phyloP scores from a whole-genome alignment of 2,888 invertebrate species.

The Agriotes lineatus region DNA sequence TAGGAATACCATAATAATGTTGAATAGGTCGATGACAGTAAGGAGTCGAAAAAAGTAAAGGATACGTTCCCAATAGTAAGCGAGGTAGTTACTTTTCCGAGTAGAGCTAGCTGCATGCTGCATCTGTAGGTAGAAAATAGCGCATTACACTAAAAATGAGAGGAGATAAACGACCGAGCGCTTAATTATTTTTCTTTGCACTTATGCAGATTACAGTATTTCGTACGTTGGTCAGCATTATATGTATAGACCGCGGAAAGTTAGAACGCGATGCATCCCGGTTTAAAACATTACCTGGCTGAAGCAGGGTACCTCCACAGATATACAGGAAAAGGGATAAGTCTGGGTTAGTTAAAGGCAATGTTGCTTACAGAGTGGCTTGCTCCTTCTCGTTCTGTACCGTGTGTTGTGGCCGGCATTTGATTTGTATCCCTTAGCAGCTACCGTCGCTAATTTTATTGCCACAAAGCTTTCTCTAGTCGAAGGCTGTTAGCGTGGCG shows the following conservation, averaged over 20 bases:
- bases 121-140: neutral
- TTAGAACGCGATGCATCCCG: conserved; percentile 32
- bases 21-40: too few relatives aligned
- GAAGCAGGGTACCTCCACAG: conserved; percentile 8
- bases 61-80: too few relatives aligned
- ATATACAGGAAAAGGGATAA: conserved; percentile 12
- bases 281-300: conserved; percentile 41
- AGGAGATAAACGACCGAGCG: conserved; percentile 22
- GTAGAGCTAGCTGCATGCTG: too few relatives aligned
- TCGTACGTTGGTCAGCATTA: conserved; percentile 44
- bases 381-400: conserved; percentile 8
- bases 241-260: conserved; percentile 13
- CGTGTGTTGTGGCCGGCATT: conserved; percentile 32
- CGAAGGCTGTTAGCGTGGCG: conserved; percentile 16
- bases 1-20: too few relatives aligned
- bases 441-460: conserved; percentile 40
- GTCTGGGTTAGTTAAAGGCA: conserved; percentile 22
- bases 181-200: conserved; percentile 48
- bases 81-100: too few relatives aligned
- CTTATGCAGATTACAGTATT: conserved; percentile 48
- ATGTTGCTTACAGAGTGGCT: conserved; percentile 28
- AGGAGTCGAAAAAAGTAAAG: too few relatives aligned
- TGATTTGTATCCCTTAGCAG: conserved; percentile 32
- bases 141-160: conserved; percentile 24
- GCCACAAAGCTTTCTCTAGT: conserved; percentile 29